Base-by-base conservation (phyloP, 2,113 vertebrate genomes). In the Heterotis niloticus region DNA sequence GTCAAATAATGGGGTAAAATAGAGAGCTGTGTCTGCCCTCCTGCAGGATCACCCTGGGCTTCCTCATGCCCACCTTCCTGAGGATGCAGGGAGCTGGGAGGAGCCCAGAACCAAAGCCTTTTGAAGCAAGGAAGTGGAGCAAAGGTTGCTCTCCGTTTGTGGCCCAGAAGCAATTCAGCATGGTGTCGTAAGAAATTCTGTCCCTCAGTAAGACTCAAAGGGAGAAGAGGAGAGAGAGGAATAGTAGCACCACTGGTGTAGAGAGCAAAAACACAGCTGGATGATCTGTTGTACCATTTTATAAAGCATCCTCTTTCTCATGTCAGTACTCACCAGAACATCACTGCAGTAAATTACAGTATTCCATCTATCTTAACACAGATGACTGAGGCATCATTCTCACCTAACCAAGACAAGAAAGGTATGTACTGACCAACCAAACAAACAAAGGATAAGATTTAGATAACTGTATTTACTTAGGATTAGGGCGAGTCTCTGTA, bases 71-170 rank as follows among this genome's bases (percentile, higher is more conserved):
- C 64, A 51, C 74, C 56, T 76, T 80, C 79, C 79, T 80, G 73
- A 76, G 79, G 79, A 80, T 76, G 74, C 51, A 44, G 34, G 44
- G 29, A 29, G 71, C 62, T 20, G 71, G 44, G 64, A 51, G 28
- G 34, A 59, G 59, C 54, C 20, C 54, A 18, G 65, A 69, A 76
- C 44, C 51, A 56, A 60, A 44, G n/a, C 29, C 74, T 69, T 80
- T 80, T 80, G 74, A 80, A 80, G 79, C 64, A 18, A 64, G 72
- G 79, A 80, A 80, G 65, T 76, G 56, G 64, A 51, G 52, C 17
- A 74, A 69, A 60, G 79, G 79, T 51, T 26, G 64, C 64, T 75
- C 79, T 74, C 79, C 60, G 17, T 4, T 66, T 67, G 16, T 51
- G 54, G 17, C 18, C 28, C 10, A 67, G 77, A 60, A 79, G 67